Evolutionary conservation across 2,113 vertebrate genomes (phyloP).

Genomic region (Dolichallabes microphthalmus): DNA sequence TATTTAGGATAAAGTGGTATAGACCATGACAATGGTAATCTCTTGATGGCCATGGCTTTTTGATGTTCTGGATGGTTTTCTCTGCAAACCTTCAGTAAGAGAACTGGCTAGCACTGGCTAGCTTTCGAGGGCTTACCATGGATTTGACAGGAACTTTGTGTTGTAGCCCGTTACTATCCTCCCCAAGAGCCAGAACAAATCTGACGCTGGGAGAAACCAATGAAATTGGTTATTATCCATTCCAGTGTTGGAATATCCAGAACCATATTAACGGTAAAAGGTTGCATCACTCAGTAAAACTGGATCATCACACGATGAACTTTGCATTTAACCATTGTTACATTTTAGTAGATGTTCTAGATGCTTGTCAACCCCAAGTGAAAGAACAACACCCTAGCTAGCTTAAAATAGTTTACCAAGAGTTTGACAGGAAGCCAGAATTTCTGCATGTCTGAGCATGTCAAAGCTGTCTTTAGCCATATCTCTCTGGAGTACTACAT

Average conservation of each 20-base stretch:
- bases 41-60: too few relatives aligned
- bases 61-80: too few relatives aligned
- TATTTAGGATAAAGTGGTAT: too few relatives aligned
- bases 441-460: constrained; percentile 16
- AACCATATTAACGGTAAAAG: neutral
- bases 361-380: neutral
- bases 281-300: neutral
- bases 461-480: neutral
- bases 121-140: too few relatives aligned
- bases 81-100: too few relatives aligned
- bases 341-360: neutral
- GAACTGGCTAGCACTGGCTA: too few relatives aligned
- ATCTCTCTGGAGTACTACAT: neutral
- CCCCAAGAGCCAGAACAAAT: neutral
- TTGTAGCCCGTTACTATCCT: neutral
- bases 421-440: neutral
- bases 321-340: neutral
- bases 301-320: neutral
- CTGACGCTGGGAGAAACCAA: neutral
- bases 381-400: neutral
- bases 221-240: neutral
- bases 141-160: too few relatives aligned
- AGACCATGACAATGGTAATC: too few relatives aligned
- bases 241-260: neutral
- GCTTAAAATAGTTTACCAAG: neutral